Evolutionary conservation across 1,140 invertebrate species (phyloP).

Genomic region (Sipha flava): DNA sequence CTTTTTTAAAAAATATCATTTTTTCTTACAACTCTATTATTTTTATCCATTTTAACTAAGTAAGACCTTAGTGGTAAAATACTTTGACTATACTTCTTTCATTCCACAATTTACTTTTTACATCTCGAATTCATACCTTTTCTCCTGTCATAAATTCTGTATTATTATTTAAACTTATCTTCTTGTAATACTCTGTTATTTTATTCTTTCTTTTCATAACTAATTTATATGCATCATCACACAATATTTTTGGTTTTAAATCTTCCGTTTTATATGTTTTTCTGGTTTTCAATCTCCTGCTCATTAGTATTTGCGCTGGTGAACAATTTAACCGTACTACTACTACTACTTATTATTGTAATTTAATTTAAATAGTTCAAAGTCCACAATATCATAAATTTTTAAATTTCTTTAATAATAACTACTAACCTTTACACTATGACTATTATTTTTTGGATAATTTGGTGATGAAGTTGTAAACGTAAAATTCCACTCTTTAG

Average conservation of each 20-base stretch:
- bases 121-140: background rate
- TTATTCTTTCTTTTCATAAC: background rate
- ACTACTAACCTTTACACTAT: slow-evolving; percentile 30
- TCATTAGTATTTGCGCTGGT: slow-evolving; percentile 23
- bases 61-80: background rate
- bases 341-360: background rate
- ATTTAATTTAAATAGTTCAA: slow-evolving; percentile 26
- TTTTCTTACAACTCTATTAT: background rate
- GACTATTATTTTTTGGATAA: slow-evolving; percentile 32
- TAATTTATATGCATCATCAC: background rate
- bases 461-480: slow-evolving; percentile 6
- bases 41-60: background rate
- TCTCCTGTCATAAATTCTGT: background rate
- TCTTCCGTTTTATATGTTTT: background rate
- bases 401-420: background rate
- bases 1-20: background rate
- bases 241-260: background rate
- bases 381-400: background rate
- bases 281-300: background rate
- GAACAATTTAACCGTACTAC: slow-evolving; percentile 7
- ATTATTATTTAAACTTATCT: background rate
- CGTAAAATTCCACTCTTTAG: slow-evolving; percentile 23
- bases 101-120: background rate
- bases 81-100: background rate
- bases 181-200: background rate